Conservation (phyloP, 2,888 invertebrate species). For the Agyllia agylla region DNA sequence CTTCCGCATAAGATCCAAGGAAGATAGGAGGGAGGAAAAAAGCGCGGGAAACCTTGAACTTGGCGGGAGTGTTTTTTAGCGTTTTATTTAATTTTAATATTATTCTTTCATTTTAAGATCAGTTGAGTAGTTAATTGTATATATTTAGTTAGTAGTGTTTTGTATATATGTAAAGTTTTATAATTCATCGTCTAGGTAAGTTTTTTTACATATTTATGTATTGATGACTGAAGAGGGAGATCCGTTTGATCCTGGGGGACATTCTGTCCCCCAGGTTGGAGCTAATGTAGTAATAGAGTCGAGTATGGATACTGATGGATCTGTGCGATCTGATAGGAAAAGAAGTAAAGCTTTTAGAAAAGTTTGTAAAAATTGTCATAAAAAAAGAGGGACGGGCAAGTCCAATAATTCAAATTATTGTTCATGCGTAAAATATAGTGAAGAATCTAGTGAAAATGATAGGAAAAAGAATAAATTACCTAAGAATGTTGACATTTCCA, state of each 20-base stretch:
- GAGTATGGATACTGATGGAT: not conserved
- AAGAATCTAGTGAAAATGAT: not conserved
- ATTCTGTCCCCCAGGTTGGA: not conserved
- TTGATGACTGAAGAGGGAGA: not conserved
- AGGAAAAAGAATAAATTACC: not conserved
- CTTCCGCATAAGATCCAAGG: no score
- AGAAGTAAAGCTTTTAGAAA: not conserved
- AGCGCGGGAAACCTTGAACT: not conserved
- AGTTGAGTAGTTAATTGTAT: not conserved
- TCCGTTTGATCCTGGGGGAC: not conserved
- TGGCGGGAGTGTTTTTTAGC: not conserved
- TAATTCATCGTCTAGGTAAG: not conserved
- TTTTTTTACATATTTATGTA: not conserved
- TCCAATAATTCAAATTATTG: not conserved
- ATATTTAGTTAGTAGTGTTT: not conserved
- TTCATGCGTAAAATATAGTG: not conserved
- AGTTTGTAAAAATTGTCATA: not conserved
- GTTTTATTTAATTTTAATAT: not conserved
- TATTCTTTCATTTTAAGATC: not conserved
- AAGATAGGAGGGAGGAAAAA: not conserved
- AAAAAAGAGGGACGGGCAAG: not conserved
- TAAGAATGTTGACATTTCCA: not conserved
- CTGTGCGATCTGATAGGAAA: not conserved
- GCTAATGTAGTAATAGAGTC: not conserved
- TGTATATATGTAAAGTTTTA: not conserved